Evolutionary conservation across 64 coral and sea anemone species (phyloP), one percentile per base, ranked within the genome.

Genomic region (Pocillopora damicornis): DNA sequence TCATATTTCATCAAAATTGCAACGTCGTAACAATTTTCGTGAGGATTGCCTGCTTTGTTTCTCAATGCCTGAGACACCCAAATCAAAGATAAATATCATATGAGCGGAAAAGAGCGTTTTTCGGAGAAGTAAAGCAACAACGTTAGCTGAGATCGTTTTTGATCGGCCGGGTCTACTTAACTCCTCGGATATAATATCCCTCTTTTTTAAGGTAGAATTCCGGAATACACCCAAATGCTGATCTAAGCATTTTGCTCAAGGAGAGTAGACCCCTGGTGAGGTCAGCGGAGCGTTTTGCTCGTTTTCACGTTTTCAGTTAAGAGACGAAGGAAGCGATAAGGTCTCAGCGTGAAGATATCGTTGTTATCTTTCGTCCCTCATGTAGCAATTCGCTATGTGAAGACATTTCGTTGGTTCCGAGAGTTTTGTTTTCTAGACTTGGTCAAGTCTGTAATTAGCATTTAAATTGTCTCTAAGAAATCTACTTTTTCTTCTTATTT

Each of bases 21-120:
- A 71, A 71, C 67, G n/a, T 77, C 58, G 75, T 51, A 77, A 56
- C 15, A 77, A n/a, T 77, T 77, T 77, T 77, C 75, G 75, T 77
- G 75, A 51, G 16, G 18, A 11, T 77, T 42, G 18, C 75, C 75
- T 77, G 57, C 6, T 77, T 77, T 58, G 17, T 57, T 57, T 56
- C 75, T 51, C 16, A 45, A 10, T 56, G 20, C 45, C 34, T 56
- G 57, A 37, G 23, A 60, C 30, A 81, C 18, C 25, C 9, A 3
- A 26, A 71, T 9, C 22, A 71, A 71, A 23, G 12, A 71, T 23
- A 67, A 67, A 0, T n/a, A 23, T 25, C 22, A 67, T 17, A 63
- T 11, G 61, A 4, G 7, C 1, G 22, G 22, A 20, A 67, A 67
- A 67, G 1, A 67, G 18, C 22, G 10, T 8, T 71, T 71, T 6